Evolutionary conservation across 2,797 vertebrate genomes (phyloP), one percentile per base, ranked within the genome.

Genomic region (Myotis findleyi): DNA sequence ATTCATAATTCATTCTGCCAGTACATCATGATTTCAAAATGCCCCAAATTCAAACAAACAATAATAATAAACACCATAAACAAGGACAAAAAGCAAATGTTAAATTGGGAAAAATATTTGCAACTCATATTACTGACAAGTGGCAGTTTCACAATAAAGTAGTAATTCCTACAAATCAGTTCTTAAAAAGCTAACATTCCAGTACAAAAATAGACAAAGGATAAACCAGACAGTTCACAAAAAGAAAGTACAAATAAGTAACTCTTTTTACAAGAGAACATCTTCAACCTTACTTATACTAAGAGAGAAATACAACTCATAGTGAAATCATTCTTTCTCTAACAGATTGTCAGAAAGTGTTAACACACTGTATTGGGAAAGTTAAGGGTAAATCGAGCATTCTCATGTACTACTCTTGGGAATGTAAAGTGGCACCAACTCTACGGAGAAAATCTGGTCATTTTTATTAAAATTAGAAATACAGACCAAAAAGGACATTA

Each of bases 1-100:
- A 75, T 55, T 92, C 69, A 53, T 76, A 89, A 81, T 23, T 64
- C 51, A 36, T 85, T 44, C 49, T 86, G 21, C 38, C 38, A 82
- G 21, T 17, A 76, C 25, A 82, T 30, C 62, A 41, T 51, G 62
- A 23, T 66, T 95, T 90, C 55, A 90, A 83, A 83, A 83, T 87
- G 53, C 18, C 69, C 81, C 51, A 47, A 87, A 87, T 20, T 9
- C 14, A 93, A 90, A 90, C 23, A 76, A 81, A 57, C 2, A 92
- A 49, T 11, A 36, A 79, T 30, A 75, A 75, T 10, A 80, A n/a
- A 16, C 3, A 51, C 13, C 20, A 66, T 57, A 71, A 62, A 51
- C 44, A 77, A 71, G 44, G 49, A 66, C 53, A 76, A 77, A 87
- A 89, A 51, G 25, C 57, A 94, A 94, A 94, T 36, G 62, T 82